These are phyloP conservation scores for Acanthosoma haemorrhoidale DNA, from an alignment of 2,888 invertebrate species.

Conservation along the genomic window DNA sequence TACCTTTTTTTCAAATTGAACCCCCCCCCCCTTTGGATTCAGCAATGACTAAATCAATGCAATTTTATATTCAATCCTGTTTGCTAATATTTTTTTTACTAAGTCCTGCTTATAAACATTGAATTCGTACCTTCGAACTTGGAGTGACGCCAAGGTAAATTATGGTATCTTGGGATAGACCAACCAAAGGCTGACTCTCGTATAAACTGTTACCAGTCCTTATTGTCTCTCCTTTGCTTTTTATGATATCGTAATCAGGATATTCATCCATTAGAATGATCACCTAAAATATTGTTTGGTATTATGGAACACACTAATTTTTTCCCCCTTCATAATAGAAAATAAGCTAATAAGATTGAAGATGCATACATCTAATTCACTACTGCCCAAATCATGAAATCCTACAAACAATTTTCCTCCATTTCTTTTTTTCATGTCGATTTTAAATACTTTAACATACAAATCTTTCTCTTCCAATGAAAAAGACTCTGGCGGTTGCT, in stretches of 20 bases:
- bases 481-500: neutral
- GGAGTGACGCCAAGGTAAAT: conserved; percentile 15
- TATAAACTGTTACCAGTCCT: neutral
- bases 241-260: conserved; percentile 5
- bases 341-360: too few relatives aligned
- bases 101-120: neutral
- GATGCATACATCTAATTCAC: neutral
- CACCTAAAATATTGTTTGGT: neutral
- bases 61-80: too few relatives aligned
- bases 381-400: neutral
- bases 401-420: neutral
- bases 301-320: too few relatives aligned
- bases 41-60: too few relatives aligned
- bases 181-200: neutral
- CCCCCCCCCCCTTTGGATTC: too few relatives aligned
- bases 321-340: too few relatives aligned
- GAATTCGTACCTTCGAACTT: neutral
- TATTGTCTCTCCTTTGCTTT: neutral
- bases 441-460: neutral
- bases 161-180: neutral
- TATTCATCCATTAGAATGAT: neutral
- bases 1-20: too few relatives aligned
- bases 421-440: neutral
- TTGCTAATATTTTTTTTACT: too few relatives aligned
- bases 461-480: neutral